Evolutionary conservation across 2,888 invertebrate species (phyloP), one percentile per base, ranked within the genome.

Genomic region (Pecten maximus): DNA sequence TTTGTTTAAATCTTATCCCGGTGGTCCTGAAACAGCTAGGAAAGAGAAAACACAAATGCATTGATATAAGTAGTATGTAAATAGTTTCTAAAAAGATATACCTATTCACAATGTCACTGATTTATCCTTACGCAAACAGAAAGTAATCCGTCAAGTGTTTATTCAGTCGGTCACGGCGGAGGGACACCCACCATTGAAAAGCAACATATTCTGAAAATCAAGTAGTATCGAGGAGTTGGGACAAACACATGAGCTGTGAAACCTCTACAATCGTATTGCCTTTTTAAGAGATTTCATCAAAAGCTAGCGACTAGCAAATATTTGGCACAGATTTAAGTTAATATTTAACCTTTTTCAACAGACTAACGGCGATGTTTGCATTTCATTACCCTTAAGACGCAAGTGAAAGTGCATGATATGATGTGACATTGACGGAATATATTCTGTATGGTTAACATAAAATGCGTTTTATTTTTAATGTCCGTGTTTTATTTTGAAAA

Each of bases 241-340:
- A 74, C 87, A 60, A 90, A 90, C 44, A 88, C 39, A 35, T 39
- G 88, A 90, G 44, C 88, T 44, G 90, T 90, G 88, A 90, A 90
- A 88, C 86, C 60, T 39, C 88, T 90, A 86, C 88, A 88, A 44
- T 50, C 74, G 40, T 90, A 88, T 90, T 90, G 90, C 88, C 90
- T 90, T 90, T 90, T 89, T 90, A 87, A 90, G 88, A 88, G 90
- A 90, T 90, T 90, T 90, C 87, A 88, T 90, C 90, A 90, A 90
- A 90, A 88, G 86, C 90, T 86, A 74, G 88, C 90, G 89, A 54
- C 54, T 90, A 54, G 87, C 87, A 90, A 90, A 90, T 90, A 90
- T 90, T 90, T 90, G 87, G 87, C 50, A 87, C 44, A 86, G 60
- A 86, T 88, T 90, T 90, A 90, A 87, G 90, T 90, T 90, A 90